phyloP scores from a whole-genome alignment of 2,888 invertebrate genomes.

The Ditula angustiorana region DNA sequence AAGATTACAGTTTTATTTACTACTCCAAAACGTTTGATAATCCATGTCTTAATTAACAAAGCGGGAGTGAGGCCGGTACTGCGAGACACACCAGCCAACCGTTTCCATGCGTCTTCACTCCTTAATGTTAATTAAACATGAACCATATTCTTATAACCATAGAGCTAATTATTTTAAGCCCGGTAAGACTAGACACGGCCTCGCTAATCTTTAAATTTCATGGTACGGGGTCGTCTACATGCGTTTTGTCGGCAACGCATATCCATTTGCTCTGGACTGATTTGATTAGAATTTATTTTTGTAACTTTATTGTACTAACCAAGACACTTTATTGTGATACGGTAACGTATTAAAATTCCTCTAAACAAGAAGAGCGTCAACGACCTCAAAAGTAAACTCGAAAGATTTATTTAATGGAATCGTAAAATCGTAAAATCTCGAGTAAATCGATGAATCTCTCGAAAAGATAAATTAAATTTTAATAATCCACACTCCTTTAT shows the following conservation, averaged over 20 bases:
- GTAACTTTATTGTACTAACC: slow-evolving; percentile 51
- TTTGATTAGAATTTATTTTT: slow-evolving; percentile 72
- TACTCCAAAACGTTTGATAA: slow-evolving; percentile 83
- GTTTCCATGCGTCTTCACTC: slow-evolving; percentile 39
- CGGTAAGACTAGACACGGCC: background rate
- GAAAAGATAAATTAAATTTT: slow-evolving; percentile 64
- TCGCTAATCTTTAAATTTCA: slow-evolving; percentile 38
- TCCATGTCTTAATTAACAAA: slow-evolving; percentile 85
- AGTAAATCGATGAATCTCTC: slow-evolving; percentile 54
- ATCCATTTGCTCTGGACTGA: slow-evolving; percentile 75
- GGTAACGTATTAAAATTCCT: slow-evolving; percentile 28
- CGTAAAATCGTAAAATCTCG: slow-evolving; percentile 60
- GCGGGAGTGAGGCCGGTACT: slow-evolving; percentile 70
- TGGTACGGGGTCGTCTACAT: slow-evolving; percentile 75
- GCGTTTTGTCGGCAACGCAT: slow-evolving; percentile 77
- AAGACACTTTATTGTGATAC: slow-evolving; percentile 46
- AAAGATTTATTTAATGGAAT: slow-evolving; percentile 46
- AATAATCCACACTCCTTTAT: slow-evolving; percentile 62
- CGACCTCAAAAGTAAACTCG: slow-evolving; percentile 46
- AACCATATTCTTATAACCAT: slow-evolving; percentile 38
- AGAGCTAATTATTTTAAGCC: slow-evolving; percentile 37
- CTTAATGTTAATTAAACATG: slow-evolving; percentile 33
- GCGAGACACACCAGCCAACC: slow-evolving; percentile 45
- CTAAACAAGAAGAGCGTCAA: slow-evolving; percentile 24
- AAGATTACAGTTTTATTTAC: slow-evolving; percentile 84